A percentile compares a stretch with the other conserved stretches of the same genome.
Evolutionary conservation across 30 jellyfish, hydroid and myxozoan genomes (phyloP).

Genomic region (Sanderia malayensis): DNA sequence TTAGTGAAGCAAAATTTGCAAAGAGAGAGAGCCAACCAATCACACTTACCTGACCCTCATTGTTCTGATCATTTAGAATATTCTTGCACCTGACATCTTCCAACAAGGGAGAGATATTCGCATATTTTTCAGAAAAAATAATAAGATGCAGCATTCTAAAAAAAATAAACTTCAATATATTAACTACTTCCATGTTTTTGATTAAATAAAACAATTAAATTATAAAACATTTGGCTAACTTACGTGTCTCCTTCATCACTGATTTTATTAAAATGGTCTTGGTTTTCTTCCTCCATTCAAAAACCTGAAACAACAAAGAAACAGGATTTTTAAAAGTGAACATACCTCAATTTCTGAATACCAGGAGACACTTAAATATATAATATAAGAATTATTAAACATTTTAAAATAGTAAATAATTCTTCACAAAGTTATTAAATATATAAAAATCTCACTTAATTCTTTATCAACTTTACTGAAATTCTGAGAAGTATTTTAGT

Average conservation of each 20-base stretch:
- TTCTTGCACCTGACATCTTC: neutral
- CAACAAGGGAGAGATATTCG: neutral
- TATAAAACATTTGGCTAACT: too few species aligned
- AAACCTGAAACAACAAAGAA: neutral
- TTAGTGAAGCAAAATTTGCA: neutral
- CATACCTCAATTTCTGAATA: too few species aligned
- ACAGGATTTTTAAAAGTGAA: too few species aligned
- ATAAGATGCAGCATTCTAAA: neutral
- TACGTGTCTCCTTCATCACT: slow-evolving; percentile 22
- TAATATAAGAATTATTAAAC: neutral
- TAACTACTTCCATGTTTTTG: neutral
- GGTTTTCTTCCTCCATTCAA: neutral
- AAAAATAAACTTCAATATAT: neutral
- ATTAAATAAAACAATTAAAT: too few species aligned
- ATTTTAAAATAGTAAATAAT: neutral
- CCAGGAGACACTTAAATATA: neutral
- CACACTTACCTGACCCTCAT: slow-evolving; percentile 20
- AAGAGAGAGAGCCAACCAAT: too few species aligned
- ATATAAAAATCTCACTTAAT: neutral
- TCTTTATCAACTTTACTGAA: neutral
- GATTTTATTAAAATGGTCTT: neutral
- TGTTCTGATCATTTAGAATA: slow-evolving; percentile 10
- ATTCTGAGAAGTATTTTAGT: neutral
- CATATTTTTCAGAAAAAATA: neutral
- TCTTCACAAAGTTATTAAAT: neutral